Conservation (phyloP, 2,888 invertebrate species). For the Ariolimax columbianus region DNA sequence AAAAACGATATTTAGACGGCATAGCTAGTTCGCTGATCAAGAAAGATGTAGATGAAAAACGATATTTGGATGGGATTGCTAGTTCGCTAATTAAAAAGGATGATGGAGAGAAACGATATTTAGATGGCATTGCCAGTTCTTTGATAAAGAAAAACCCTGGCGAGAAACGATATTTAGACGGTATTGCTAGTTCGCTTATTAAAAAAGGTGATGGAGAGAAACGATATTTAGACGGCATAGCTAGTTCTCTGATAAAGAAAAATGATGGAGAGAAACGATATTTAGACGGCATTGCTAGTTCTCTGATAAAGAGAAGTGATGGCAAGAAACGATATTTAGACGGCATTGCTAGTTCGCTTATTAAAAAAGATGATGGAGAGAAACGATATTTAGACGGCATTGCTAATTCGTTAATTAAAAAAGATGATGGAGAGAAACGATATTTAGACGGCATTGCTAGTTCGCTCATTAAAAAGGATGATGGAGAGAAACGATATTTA, state of each 20-base stretch:
- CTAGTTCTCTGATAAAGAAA: slow-evolving; percentile 9
- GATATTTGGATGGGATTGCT: slow-evolving; percentile 3
- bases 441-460: slow-evolving; percentile 15
- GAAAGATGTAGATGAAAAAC: slow-evolving; percentile 6
- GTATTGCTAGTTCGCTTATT: background rate
- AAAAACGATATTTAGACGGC: slow-evolving; percentile 16
- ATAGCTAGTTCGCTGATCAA: slow-evolving; percentile 25
- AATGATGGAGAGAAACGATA: slow-evolving; percentile 1
- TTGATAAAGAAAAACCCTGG: slow-evolving; percentile 3
- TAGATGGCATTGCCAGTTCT: slow-evolving; percentile 16
- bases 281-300: slow-evolving; percentile 10
- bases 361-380: slow-evolving; percentile 15
- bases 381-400: slow-evolving; percentile 11
- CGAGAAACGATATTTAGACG: slow-evolving; percentile 4
- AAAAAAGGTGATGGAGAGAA: slow-evolving; percentile 7
- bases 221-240: slow-evolving; percentile 1
- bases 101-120: slow-evolving; percentile 8
- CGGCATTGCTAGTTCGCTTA: background rate
- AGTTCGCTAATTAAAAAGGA: slow-evolving; percentile 13
- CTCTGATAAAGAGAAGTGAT: background rate
- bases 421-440: slow-evolving; percentile 12
- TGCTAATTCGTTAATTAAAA: background rate
- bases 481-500: slow-evolving; percentile 3
- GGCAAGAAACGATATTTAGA: slow-evolving; percentile 5
- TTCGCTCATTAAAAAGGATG: slow-evolving; percentile 9